Conservation (phyloP, 2,113 vertebrate genomes). For the Boleophthalmus pectinirostris region DNA sequence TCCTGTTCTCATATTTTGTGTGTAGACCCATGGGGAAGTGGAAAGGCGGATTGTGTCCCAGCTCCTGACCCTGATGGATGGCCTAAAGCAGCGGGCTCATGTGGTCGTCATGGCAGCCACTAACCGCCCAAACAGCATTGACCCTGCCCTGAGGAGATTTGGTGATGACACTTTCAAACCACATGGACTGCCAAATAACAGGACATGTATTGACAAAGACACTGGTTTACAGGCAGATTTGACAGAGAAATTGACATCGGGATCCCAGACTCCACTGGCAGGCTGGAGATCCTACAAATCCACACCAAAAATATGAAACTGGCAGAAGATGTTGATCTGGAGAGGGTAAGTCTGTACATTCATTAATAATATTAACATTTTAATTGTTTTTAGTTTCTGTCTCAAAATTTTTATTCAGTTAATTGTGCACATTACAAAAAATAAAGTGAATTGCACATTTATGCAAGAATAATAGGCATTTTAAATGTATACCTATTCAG, state of each 20-base stretch:
- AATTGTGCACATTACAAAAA: too few species aligned
- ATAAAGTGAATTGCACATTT: too few species aligned
- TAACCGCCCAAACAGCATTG: constrained; percentile 95
- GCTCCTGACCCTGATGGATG: constrained; percentile 94
- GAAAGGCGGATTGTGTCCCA: constrained; percentile 95
- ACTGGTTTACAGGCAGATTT: constrained; percentile 84
- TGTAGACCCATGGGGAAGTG: constrained; percentile 92
- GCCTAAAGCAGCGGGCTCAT: constrained; percentile 92
- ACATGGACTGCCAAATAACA: not conserved
- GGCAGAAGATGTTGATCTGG: constrained; percentile 91
- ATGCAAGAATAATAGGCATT: too few species aligned
- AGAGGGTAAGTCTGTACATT: constrained; percentile 78
- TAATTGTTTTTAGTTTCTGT: not conserved
- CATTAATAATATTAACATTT: not conserved
- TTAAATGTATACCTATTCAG: too few species aligned
- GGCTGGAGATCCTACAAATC: constrained; percentile 95
- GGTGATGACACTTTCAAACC: constrained; percentile 67
- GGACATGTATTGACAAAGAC: not conserved
- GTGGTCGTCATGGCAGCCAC: constrained; percentile 97
- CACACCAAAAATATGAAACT: constrained; percentile 98
- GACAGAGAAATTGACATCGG: constrained; percentile 96
- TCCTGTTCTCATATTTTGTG: not conserved
- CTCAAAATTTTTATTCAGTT: too few species aligned
- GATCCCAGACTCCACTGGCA: constrained; percentile 91
- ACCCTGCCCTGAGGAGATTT: constrained; percentile 89